These are phyloP conservation scores for Drosophila arizonae DNA, from an alignment of 1,140 invertebrate species.

Conservation along the genomic window DNA sequence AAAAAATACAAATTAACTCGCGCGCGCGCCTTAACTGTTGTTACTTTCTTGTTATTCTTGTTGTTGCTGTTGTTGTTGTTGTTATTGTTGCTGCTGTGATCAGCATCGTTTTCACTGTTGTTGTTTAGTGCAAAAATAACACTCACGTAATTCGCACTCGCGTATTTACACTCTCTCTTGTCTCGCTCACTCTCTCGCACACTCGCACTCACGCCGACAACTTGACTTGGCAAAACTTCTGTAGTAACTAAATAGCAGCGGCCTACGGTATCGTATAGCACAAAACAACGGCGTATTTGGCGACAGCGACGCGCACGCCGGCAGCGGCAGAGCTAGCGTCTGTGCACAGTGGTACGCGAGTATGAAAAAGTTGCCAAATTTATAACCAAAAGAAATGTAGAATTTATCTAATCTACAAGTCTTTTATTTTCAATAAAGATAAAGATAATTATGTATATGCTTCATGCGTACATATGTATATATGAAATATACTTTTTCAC, in stretches of 20 bases:
- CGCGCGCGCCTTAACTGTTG: constrained; percentile 40
- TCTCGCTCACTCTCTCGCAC: constrained; percentile 2
- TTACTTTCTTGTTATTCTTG: constrained; percentile 6
- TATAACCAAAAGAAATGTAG: background rate
- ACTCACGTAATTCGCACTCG: constrained; percentile 6
- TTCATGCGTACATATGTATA: no score
- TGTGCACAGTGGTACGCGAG: constrained; percentile 31
- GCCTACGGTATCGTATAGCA: constrained; percentile 75
- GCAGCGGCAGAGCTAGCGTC: constrained; percentile 43
- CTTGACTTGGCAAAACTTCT: constrained; percentile 82
- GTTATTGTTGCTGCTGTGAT: constrained; percentile 22
- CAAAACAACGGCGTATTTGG: constrained; percentile 63
- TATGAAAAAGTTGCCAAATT: background rate
- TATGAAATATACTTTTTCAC: no score
- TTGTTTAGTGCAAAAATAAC: constrained; percentile 43
- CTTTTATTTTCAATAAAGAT: background rate
- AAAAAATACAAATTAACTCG: constrained; percentile 27
- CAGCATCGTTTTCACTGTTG: constrained; percentile 16
- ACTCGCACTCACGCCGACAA: constrained; percentile 45
- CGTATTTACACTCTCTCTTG: constrained; percentile 4
- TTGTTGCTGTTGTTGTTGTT: constrained; percentile 10
- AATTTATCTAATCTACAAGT: background rate
- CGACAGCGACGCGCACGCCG: constrained; percentile 43
- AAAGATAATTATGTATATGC: background rate
- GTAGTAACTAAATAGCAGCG: constrained; percentile 80